Evolutionary conservation across 2,888 invertebrate species (phyloP).

Genomic region (Pharmacophagus antenor): DNA sequence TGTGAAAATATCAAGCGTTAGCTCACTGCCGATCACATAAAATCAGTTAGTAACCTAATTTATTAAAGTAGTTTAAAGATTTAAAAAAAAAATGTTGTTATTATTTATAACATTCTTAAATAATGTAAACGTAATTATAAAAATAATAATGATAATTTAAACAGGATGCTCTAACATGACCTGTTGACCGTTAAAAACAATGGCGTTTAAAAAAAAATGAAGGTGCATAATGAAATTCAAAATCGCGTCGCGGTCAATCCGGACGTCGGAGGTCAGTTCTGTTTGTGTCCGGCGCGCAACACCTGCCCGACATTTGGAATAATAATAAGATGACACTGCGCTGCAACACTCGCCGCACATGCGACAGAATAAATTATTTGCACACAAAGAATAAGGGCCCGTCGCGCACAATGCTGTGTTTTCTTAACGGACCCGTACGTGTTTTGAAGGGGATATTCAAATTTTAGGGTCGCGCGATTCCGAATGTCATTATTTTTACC

Average conservation of each 20-base stretch:
- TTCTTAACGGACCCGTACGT: constrained; percentile 56
- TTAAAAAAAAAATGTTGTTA: too few relatives aligned
- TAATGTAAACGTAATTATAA: too few relatives aligned
- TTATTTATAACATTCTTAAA: too few relatives aligned
- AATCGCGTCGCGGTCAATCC: constrained; percentile 25
- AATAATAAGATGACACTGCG: constrained; percentile 67
- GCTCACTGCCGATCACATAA: too few relatives aligned
- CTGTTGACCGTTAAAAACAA: not conserved
- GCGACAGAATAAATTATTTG: constrained; percentile 67
- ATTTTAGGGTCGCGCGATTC: constrained; percentile 73
- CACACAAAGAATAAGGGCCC: constrained; percentile 55
- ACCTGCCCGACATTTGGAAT: constrained; percentile 68
- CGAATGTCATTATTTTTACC: constrained; percentile 54
- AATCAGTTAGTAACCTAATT: too few relatives aligned
- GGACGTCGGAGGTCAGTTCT: constrained; percentile 63
- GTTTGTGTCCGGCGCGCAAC: constrained; percentile 52
- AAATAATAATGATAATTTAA: not conserved
- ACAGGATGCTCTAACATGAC: not conserved
- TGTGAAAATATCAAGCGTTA: too few relatives aligned
- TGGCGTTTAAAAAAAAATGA: constrained; percentile 24
- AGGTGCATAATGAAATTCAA: constrained; percentile 1
- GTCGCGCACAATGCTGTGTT: constrained; percentile 61
- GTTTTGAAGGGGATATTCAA: constrained; percentile 70
- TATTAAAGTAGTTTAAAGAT: too few relatives aligned
- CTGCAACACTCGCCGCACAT: constrained; percentile 47